Percentiles rank a stretch among this genome's conserved stretches.
Conservation (phyloP, 2,888 invertebrate genomes). For the Cephus nigrinus region DNA sequence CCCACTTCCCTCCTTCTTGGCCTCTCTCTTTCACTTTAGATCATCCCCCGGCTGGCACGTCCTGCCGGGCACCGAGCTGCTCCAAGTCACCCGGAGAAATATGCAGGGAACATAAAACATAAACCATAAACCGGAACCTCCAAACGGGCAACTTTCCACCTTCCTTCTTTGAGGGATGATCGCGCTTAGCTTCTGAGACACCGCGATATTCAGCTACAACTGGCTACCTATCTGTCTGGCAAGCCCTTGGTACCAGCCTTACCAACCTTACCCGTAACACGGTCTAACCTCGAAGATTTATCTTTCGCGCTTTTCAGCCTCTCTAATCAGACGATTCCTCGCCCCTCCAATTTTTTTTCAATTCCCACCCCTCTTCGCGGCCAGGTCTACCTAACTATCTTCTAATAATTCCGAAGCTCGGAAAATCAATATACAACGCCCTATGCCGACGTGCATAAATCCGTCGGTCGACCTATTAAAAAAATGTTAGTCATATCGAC, state of each 20-base stretch:
- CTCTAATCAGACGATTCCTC: background rate
- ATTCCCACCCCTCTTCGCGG: background rate
- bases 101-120: slow-evolving; percentile 18
- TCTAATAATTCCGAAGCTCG: background rate
- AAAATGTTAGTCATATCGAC: background rate
- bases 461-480: background rate
- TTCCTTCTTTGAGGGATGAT: slow-evolving; percentile 8
- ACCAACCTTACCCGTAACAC: background rate
- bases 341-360: background rate
- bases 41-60: slow-evolving; percentile 11
- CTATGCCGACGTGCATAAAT: background rate
- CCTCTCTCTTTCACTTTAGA: slow-evolving; percentile 15
- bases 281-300: background rate
- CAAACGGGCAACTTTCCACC: slow-evolving; percentile 7
- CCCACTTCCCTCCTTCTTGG: background rate
- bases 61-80: slow-evolving; percentile 11
- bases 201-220: background rate
- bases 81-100: slow-evolving; percentile 14
- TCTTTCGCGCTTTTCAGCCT: background rate
- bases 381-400: background rate
- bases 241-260: background rate
- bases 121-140: slow-evolving; percentile 1
- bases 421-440: background rate
- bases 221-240: background rate
- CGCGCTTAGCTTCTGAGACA: background rate